These are phyloP conservation scores for Glyptemys insculpta DNA, from an alignment of 2,797 vertebrate genomes.

Conservation along the genomic window DNA sequence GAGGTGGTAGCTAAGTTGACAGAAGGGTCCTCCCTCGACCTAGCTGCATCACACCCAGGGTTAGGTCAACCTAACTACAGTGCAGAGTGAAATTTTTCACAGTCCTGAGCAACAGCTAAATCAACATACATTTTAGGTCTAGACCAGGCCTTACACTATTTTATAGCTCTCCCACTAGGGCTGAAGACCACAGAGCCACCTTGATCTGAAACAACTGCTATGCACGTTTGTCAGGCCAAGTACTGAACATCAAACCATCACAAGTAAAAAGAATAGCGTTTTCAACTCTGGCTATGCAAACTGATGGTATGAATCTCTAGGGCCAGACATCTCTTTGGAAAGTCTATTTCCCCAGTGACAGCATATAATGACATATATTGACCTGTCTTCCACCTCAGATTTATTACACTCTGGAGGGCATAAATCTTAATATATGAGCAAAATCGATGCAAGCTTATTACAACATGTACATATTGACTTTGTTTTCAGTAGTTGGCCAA, in stretches of 20 bases:
- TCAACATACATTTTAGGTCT: background rate
- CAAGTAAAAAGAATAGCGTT: background rate
- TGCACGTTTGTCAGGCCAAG: background rate
- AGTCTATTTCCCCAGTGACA: background rate
- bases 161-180: rapidly evolving
- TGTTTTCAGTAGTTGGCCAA: background rate
- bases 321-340: background rate
- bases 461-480: background rate
- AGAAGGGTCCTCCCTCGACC: background rate
- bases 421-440: background rate
- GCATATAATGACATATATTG: rapidly evolving
- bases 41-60: background rate
- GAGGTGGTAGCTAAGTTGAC: background rate
- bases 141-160: background rate
- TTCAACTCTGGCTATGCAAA: background rate
- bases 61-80: background rate
- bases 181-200: background rate
- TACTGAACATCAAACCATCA: rapidly evolving
- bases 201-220: background rate
- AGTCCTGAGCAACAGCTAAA: background rate
- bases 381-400: conserved; percentile 35
- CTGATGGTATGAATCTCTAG: background rate
- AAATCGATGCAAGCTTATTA: background rate
- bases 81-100: background rate
- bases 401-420: conserved; percentile 14